phyloP scores from a whole-genome alignment of 2,797 vertebrate genomes.

The Melanotaenia nigrans region DNA sequence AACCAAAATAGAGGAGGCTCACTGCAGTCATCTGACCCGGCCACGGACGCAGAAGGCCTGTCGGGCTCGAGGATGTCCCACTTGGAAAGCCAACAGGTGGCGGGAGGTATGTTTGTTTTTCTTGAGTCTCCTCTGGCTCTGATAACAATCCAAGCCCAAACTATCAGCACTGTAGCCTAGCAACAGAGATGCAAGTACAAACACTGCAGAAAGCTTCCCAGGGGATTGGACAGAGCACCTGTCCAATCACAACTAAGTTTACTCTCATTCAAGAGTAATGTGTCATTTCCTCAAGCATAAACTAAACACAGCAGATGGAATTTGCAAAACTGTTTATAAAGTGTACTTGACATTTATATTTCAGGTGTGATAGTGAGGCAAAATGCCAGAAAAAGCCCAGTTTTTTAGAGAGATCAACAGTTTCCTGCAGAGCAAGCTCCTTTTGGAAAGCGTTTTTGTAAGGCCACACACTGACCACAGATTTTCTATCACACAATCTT shows the following conservation, averaged over 20 bases:
- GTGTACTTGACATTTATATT: slow-evolving; percentile 41
- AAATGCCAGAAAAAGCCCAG: slow-evolving; percentile 17
- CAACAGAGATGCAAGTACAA: slow-evolving; percentile 54
- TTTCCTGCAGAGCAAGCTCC: background rate
- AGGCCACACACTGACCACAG: slow-evolving; percentile 35
- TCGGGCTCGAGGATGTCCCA: slow-evolving; percentile 86
- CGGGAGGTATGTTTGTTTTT: slow-evolving; percentile 83
- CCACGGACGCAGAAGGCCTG: slow-evolving; percentile 88
- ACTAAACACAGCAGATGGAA: slow-evolving; percentile 57
- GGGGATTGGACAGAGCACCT: slow-evolving; percentile 58
- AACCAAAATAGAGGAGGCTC: slow-evolving; percentile 81
- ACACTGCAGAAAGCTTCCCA: slow-evolving; percentile 41
- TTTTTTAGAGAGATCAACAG: slow-evolving; percentile 7
- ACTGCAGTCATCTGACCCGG: slow-evolving; percentile 85
- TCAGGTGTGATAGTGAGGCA: slow-evolving; percentile 29
- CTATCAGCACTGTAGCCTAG: slow-evolving; percentile 30
- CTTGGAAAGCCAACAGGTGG: slow-evolving; percentile 92
- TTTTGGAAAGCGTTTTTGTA: slow-evolving; percentile 17
- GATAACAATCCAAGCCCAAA: slow-evolving; percentile 24
- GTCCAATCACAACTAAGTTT: slow-evolving; percentile 69
- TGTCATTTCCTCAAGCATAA: slow-evolving; percentile 56
- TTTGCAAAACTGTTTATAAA: slow-evolving; percentile 57
- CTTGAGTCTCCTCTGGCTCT: slow-evolving; percentile 25
- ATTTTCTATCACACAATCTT: background rate
- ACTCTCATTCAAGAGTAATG: slow-evolving; percentile 50